Percentiles rank a stretch among this genome's conserved stretches.
These are phyloP conservation scores for Cydia pomonella DNA, from an alignment of 1,140 invertebrate genomes.

Conservation along the genomic window DNA sequence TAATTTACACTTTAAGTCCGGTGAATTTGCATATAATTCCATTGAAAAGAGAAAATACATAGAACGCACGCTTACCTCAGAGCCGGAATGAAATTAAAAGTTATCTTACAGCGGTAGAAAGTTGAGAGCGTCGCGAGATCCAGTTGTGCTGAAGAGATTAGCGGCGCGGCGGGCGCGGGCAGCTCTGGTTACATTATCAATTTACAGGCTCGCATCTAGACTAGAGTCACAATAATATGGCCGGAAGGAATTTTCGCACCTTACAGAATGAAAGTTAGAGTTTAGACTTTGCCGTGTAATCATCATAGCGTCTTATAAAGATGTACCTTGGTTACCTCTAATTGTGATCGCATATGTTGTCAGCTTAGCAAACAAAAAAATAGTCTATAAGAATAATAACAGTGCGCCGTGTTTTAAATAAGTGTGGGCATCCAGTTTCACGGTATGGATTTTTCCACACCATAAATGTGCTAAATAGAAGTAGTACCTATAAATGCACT, in stretches of 20 bases:
- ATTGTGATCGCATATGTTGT: too few species aligned
- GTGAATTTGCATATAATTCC: slow-evolving; percentile 40
- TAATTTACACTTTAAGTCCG: slow-evolving; percentile 33
- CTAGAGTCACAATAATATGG: background rate
- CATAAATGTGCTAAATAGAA: too few species aligned
- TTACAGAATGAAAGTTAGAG: background rate
- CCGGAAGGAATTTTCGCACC: background rate
- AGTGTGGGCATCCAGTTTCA: too few species aligned
- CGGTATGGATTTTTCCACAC: too few species aligned
- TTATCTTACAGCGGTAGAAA: slow-evolving; percentile 41
- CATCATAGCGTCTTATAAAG: too few species aligned
- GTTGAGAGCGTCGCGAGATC: slow-evolving; percentile 40
- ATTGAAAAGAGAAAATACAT: slow-evolving; percentile 46
- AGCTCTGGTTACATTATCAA: slow-evolving; percentile 53
- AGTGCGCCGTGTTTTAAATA: too few species aligned
- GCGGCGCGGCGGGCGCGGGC: slow-evolving; percentile 32
- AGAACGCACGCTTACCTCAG: slow-evolving; percentile 43
- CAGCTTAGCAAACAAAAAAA: too few species aligned
- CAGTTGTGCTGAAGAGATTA: slow-evolving; percentile 45
- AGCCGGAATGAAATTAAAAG: slow-evolving; percentile 54
- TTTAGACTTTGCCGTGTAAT: too few species aligned
- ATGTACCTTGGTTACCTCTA: too few species aligned
- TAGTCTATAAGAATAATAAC: too few species aligned
- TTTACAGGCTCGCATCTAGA: slow-evolving; percentile 49
- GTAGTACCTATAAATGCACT: too few species aligned